These are phyloP conservation scores for Molothrus aeneus DNA, from an alignment of 2,797 vertebrate genomes.

Conservation along the genomic window DNA sequence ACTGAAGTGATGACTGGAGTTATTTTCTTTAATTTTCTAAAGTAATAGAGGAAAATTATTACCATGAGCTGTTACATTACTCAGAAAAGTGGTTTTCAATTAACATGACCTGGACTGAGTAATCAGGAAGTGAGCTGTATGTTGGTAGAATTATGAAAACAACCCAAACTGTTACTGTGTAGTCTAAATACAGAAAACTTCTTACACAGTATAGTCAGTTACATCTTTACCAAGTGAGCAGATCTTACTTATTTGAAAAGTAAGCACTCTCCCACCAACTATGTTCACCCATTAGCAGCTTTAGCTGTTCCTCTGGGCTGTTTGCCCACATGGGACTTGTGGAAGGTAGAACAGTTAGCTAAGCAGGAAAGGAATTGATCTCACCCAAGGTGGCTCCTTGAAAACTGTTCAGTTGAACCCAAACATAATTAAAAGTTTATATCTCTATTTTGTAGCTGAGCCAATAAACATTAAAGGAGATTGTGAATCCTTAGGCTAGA, in stretches of 20 bases:
- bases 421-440: background rate
- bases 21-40: constrained; percentile 13
- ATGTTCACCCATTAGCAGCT: background rate
- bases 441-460: background rate
- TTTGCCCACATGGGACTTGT: background rate
- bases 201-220: background rate
- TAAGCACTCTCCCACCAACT: background rate
- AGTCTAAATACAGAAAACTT: background rate
- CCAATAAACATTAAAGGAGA: background rate
- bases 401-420: background rate
- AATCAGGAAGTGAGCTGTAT: background rate
- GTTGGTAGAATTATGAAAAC: background rate
- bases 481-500: background rate
- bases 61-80: background rate
- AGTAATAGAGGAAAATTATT: background rate
- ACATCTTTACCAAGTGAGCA: background rate
- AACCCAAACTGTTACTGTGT: background rate
- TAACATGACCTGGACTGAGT: background rate
- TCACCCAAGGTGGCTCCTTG: background rate
- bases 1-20: background rate
- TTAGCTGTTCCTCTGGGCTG: background rate
- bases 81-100: background rate
- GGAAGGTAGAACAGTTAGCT: background rate
- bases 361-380: background rate
- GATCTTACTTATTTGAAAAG: background rate